Conservation (phyloP, 2,113 vertebrate species). For the Dicentrarchus labrax region DNA sequence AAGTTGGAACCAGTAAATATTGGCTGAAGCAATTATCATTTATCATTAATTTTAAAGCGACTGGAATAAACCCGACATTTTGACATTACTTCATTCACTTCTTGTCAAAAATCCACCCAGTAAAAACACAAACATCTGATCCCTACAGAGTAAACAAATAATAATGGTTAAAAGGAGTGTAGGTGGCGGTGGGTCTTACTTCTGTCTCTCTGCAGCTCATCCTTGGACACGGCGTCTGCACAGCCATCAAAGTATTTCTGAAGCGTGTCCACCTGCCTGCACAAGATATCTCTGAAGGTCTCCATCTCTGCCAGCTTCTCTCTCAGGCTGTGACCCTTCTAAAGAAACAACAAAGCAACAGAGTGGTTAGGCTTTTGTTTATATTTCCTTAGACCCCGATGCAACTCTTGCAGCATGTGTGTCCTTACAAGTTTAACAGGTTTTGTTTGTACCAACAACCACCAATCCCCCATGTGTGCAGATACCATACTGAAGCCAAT, state of each 20-base stretch:
- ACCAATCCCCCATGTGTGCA: background rate
- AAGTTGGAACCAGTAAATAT: background rate
- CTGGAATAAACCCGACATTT: background rate
- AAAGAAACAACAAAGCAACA: background rate
- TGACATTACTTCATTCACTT: background rate
- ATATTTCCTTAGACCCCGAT: background rate
- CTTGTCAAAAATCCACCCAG: background rate
- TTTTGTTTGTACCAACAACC: background rate
- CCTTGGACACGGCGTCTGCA: constrained; percentile 92
- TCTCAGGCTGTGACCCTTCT: constrained; percentile 95
- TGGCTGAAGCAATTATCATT: too few relatives aligned
- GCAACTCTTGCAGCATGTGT: background rate
- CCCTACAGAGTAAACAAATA: background rate
- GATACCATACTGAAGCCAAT: background rate
- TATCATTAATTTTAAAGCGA: too few relatives aligned
- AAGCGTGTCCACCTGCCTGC: constrained; percentile 86
- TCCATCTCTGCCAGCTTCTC: constrained; percentile 99
- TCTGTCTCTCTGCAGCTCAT: constrained; percentile 95
- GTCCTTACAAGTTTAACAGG: background rate
- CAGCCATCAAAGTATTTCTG: constrained; percentile 87
- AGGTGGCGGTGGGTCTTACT: constrained; percentile 77
- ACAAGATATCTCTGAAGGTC: constrained; percentile 96
- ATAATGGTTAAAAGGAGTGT: background rate
- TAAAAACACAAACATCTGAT: background rate
- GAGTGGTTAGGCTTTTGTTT: background rate